Conservation (phyloP, 92 coral and sea anemone genomes). For the Umimayanthus kanabou region DNA sequence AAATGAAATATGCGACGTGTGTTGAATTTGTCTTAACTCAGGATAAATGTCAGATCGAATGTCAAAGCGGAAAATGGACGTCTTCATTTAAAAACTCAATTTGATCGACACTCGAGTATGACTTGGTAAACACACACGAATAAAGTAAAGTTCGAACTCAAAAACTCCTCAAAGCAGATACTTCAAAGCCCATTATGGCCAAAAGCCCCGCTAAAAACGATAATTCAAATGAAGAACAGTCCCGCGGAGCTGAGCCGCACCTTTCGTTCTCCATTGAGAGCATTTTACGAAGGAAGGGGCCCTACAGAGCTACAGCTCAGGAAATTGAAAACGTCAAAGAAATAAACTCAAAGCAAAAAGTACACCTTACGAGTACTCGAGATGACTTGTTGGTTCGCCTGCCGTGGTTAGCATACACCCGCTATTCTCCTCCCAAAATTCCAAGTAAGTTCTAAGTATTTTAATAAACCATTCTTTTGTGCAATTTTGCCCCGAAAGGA, state of each 20-base stretch:
- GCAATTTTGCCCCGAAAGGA: no score
- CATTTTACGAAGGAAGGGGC: slow-evolving; percentile 61
- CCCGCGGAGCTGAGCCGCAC: slow-evolving; percentile 11
- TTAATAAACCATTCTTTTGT: neutral
- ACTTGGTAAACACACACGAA: slow-evolving; percentile 23
- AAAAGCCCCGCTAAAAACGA: slow-evolving; percentile 2
- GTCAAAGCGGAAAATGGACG: slow-evolving; percentile 39
- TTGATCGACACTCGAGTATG: slow-evolving; percentile 27
- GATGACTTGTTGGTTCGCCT: slow-evolving; percentile 56
- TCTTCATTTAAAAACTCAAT: slow-evolving; percentile 18
- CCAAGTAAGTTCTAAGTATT: slow-evolving; percentile 84
- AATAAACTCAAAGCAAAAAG: neutral
- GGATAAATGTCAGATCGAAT: slow-evolving; percentile 40
- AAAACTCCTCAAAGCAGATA: neutral
- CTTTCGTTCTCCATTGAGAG: slow-evolving; percentile 87
- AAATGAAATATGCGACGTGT: slow-evolving; percentile 22
- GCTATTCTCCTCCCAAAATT: slow-evolving; percentile 94
- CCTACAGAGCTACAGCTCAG: slow-evolving; percentile 12
- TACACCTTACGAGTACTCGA: neutral
- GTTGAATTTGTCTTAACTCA: slow-evolving; percentile 40
- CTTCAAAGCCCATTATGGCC: slow-evolving; percentile 5
- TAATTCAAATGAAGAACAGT: slow-evolving; percentile 9
- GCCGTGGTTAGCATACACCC: slow-evolving; percentile 91
- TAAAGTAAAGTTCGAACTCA: slow-evolving; percentile 14
- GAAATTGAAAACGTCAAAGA: neutral